A percentile compares a stretch with the other conserved stretches of the same genome.
phyloP scores from a whole-genome alignment of 2,888 invertebrate genomes.

The Platycnemis pennipes region DNA sequence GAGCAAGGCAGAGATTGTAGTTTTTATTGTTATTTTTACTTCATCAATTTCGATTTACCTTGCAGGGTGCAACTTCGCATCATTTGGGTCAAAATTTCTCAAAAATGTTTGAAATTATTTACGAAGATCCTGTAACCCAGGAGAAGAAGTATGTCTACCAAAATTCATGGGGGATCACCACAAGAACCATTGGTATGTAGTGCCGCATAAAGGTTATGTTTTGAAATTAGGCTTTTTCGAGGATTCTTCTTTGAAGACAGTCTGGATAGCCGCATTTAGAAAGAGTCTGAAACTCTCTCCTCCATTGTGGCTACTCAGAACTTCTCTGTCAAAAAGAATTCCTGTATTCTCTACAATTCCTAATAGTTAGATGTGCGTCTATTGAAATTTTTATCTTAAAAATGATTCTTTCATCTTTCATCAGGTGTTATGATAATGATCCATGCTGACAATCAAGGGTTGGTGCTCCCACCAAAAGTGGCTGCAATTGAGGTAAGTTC shows the following conservation, averaged over 20 bases:
- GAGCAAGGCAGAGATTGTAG: too few relatives aligned
- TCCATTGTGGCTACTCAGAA: too few relatives aligned
- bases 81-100: constrained; percentile 99
- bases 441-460: constrained; percentile 97
- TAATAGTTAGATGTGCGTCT: constrained; percentile 14
- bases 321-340: too few relatives aligned
- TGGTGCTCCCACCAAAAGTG: constrained; percentile 96
- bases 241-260: too few relatives aligned
- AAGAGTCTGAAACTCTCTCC: too few relatives aligned
- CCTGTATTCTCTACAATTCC: neutral
- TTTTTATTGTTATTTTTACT: too few relatives aligned
- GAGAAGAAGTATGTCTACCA: constrained; percentile 95
- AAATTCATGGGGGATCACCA: constrained; percentile 99
- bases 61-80: constrained; percentile 96
- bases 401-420: constrained; percentile 41
- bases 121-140: constrained; percentile 95
- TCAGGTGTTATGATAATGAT: constrained; percentile 84
- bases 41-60: constrained; percentile 50
- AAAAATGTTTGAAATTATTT: constrained; percentile 98
- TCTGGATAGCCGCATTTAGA: too few relatives aligned
- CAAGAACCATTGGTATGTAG: constrained; percentile 91
- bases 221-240: too few relatives aligned
- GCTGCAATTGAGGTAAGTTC: constrained; percentile 88
- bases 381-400: constrained; percentile 43
- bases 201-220: too few relatives aligned